Percentiles rank a stretch among this genome's conserved stretches.
phyloP scores from a whole-genome alignment of 2,113 vertebrate species.

The Manacus vitellinus region DNA sequence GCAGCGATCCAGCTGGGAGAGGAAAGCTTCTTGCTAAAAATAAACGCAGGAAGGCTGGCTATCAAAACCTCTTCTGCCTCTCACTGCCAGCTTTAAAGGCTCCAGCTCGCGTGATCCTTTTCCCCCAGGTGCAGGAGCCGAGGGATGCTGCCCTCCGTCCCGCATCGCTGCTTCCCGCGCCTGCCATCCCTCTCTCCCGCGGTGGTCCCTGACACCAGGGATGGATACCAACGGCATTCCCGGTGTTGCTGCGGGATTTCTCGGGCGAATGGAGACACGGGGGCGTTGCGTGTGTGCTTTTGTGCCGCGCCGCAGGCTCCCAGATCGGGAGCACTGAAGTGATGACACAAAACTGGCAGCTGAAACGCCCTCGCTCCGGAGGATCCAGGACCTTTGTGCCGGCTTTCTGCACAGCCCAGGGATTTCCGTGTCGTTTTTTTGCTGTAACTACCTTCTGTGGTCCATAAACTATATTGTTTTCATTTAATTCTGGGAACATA shows the following conservation, averaged over 20 bases:
- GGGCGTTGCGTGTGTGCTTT: background rate
- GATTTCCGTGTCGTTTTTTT: constrained; percentile 33
- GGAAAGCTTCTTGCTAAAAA: background rate
- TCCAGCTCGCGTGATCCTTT: background rate
- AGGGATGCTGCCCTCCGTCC: background rate
- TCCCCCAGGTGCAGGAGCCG: background rate
- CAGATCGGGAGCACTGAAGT: background rate
- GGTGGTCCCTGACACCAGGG: accelerated
- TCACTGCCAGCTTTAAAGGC: background rate
- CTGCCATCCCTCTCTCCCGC: accelerated
- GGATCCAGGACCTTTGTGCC: background rate
- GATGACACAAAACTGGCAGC: constrained; percentile 50
- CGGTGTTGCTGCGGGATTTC: background rate
- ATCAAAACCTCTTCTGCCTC: background rate
- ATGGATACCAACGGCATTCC: accelerated
- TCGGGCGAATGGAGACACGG: accelerated
- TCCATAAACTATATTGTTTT: constrained; percentile 68
- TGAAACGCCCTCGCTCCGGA: background rate
- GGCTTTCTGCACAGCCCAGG: background rate
- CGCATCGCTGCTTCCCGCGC: accelerated
- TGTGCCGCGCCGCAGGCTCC: background rate
- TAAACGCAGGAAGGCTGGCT: background rate
- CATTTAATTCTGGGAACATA: constrained; percentile 66
- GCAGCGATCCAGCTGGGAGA: background rate
- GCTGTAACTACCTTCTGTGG: constrained; percentile 49